Evolutionary conservation across 35 echinoderm and acorn worm species (phyloP).

Genomic region (Heliocidaris tuberculata): DNA sequence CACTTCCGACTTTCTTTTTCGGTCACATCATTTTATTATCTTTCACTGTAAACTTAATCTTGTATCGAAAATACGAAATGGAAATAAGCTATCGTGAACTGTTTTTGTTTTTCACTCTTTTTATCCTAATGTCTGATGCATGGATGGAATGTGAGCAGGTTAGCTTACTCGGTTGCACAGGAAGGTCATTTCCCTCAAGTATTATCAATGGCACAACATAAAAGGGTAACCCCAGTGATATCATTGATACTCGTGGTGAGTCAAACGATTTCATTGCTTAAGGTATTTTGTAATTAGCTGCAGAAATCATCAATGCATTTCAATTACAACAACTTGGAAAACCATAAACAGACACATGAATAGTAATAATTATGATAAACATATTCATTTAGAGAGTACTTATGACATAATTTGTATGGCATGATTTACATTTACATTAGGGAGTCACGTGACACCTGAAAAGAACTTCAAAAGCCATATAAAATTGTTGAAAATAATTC

Average conservation of each 20-base stretch:
- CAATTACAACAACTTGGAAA: background rate
- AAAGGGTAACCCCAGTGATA: background rate
- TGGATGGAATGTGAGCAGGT: background rate
- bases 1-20: too few species aligned
- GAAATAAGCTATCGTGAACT: background rate
- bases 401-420: too few species aligned
- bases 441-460: too few species aligned
- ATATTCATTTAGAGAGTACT: too few species aligned
- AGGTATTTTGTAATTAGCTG: background rate
- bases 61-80: too few species aligned
- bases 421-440: too few species aligned
- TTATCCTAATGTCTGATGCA: background rate
- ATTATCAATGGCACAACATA: conserved; percentile 28
- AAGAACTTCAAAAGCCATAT: too few species aligned
- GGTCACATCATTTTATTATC: too few species aligned
- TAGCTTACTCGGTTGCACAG: conserved; percentile 27
- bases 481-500: too few species aligned
- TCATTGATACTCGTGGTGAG: conserved; percentile 15
- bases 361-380: too few species aligned
- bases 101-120: background rate
- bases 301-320: background rate
- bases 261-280: background rate
- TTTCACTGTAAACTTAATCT: too few species aligned
- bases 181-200: conserved; percentile 36
- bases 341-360: background rate